Evolutionary conservation across 23 tunicate species (phyloP).

Genomic region (Aplidium turbinatum): DNA sequence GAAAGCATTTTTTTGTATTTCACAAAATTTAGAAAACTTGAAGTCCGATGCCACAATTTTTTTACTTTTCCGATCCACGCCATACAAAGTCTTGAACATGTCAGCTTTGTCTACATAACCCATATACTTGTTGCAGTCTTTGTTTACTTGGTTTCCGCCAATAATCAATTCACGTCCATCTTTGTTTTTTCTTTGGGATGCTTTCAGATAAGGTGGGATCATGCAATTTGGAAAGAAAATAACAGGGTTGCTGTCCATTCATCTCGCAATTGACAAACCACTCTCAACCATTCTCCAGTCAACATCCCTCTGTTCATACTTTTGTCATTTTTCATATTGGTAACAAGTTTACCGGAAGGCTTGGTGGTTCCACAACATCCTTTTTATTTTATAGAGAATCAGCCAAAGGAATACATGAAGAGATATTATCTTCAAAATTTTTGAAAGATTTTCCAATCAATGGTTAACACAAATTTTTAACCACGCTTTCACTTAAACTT

Average conservation of each 20-base stretch:
- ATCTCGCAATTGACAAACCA: constrained; percentile 17
- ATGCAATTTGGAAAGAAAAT: constrained; percentile 16
- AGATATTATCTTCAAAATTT: constrained; percentile 29
- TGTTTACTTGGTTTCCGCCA: constrained; percentile 19
- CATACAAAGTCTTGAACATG: constrained; percentile 12
- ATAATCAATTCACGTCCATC: not conserved
- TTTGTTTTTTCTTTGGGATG: constrained; percentile 17
- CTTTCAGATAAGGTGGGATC: not conserved
- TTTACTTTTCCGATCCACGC: constrained; percentile 21
- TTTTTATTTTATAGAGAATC: not conserved
- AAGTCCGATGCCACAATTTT: constrained; percentile 33
- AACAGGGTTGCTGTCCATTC: constrained; percentile 21
- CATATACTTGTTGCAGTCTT: constrained; percentile 24
- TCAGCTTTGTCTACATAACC: constrained; percentile 24
- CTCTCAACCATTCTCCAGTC: constrained; percentile 20
- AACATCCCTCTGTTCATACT: constrained; percentile 20
- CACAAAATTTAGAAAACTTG: too few species aligned
- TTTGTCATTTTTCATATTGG: constrained; percentile 16
- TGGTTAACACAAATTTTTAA: not conserved
- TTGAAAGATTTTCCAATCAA: not conserved
- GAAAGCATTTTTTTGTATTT: too few species aligned
- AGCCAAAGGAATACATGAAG: constrained; percentile 9
- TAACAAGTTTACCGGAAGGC: constrained; percentile 2
- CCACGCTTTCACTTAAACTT: constrained; percentile 18
- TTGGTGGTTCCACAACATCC: constrained; percentile 17